Evolutionary conservation across 53 echinoderm and acorn worm genomes (phyloP), one percentile per base, ranked within the genome.

Genomic region (Paelopatides confundens): DNA sequence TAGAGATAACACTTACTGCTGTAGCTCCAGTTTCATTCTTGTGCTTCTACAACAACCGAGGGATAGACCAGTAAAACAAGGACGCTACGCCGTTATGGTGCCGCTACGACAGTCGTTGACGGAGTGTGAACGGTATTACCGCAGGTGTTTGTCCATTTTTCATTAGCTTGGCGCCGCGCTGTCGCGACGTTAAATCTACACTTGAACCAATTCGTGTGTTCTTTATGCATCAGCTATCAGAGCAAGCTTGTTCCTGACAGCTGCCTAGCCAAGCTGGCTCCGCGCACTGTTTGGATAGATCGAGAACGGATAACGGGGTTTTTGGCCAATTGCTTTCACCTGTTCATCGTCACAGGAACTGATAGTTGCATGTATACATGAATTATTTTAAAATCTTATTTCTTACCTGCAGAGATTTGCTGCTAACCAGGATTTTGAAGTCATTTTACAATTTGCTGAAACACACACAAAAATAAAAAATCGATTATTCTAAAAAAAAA

Each of bases 91-190:
- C 68, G n/a, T 12, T 18, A 21, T 74, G 43, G 46, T 39, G 74
- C 38, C 74, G 74, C 39, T 74, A 74, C 46, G 40, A 74, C 74
- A 74, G 39, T 46, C 74, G 46, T 74, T 74, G 27, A 39, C 24
- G 24, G 38, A 74, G 74, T 74, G 74, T 40, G 74, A 74, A 74
- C 27, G 23, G 30, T 74, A 74, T 74, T 74, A 74, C 81, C 81
- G 81, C 81, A 81, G 81, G 81, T 81, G 81, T 81, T 81, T 81
- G 52, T 53, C 81, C 58, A 81, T 81, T 81, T 81, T 81, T 81
- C 81, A 81, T 81, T 81, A 81, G 81, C 53, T 33, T 81, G 81
- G 81, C 81, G 81, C 58, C 81, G 35, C 23, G 31, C 34, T 81
- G 81, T 51, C 81, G 81, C 81, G 81, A 51, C 81, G 23, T 51